phyloP scores from a whole-genome alignment of 2,888 invertebrate genomes.

The Sthenelais limicola region DNA sequence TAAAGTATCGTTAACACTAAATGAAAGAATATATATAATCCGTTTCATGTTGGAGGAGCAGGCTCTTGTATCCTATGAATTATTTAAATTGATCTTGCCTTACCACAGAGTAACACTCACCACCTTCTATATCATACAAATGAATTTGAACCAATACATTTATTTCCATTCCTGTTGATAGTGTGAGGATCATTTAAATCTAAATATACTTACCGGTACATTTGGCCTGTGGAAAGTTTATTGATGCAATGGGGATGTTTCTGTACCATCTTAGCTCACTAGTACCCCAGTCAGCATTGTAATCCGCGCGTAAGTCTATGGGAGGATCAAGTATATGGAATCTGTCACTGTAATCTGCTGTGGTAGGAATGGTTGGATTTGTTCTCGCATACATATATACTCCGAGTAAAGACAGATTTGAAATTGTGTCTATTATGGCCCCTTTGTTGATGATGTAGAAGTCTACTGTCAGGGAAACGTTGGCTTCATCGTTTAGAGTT shows the following conservation, averaged over 20 bases:
- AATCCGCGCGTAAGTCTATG: neutral
- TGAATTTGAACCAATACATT: no score
- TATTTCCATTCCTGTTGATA: no score
- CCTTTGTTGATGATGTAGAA: conserved; percentile 23
- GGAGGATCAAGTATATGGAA: neutral
- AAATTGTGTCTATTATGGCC: neutral
- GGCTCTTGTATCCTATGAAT: no score
- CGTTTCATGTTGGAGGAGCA: no score
- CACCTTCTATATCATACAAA: no score
- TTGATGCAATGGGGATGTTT: neutral
- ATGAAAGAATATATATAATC: no score
- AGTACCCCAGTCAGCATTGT: conserved; percentile 4
- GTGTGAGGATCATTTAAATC: no score
- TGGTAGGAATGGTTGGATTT: neutral
- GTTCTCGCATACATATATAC: neutral
- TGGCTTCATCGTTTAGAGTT: neutral
- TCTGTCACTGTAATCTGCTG: neutral
- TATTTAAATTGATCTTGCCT: no score
- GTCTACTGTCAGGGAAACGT: neutral
- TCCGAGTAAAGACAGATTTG: neutral
- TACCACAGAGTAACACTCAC: no score
- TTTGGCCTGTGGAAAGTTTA: neutral
- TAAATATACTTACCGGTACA: conserved; percentile 14
- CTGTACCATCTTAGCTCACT: conserved; percentile 14
- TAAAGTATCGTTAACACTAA: no score